Base-by-base conservation (phyloP, 2,888 invertebrate species). In the Arge pagana region DNA sequence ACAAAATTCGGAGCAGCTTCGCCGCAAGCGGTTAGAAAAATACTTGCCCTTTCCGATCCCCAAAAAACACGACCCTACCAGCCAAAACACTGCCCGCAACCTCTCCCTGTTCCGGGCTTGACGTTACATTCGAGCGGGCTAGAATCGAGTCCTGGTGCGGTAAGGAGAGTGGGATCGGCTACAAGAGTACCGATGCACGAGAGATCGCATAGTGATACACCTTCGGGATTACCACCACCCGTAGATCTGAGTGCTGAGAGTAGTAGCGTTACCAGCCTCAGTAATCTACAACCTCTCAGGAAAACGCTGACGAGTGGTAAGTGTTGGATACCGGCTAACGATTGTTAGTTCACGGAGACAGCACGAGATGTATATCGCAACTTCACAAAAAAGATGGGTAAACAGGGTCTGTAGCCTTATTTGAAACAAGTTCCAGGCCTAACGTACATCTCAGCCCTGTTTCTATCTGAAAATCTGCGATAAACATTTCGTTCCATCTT, bases 21-120 rank as follows among this genome's bases (percentile, higher is more conserved):
- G 10, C 98, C 98, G 15, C 96, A 97, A 78, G 95, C 97, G 6
- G 95, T 98, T 13, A 86, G 96, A 66, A 99, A 99, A 77, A 85
- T 99, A 74, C 81, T 99, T 62, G 89, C 96, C 5, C 81, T 99
- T 23, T 90, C 93, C 8, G 93, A 93, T 72, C 89, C 89, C 10
- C 88, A 87, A 45, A 94, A 94, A 77, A 90, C 93, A 7, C 83
- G 93, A 48, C 93, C 91, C 4, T 91, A 93, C 70, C 92, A 93
- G 71, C 92, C 94, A 1, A 84, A 91, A 43, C 85, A 86, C 65
- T 78, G 77, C 61, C 81, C 82, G 21, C 81, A 78, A 37, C 80
- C 83, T 35, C 79, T 85, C 50, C 83, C 87, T 3, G 86, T 88
- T 28, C 85, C 89, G 21, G 82, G 85, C 50, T 66, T 78, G 43